Evolutionary conservation across 2,888 invertebrate species (phyloP).

Genomic region (Tetanocera ferruginea): DNA sequence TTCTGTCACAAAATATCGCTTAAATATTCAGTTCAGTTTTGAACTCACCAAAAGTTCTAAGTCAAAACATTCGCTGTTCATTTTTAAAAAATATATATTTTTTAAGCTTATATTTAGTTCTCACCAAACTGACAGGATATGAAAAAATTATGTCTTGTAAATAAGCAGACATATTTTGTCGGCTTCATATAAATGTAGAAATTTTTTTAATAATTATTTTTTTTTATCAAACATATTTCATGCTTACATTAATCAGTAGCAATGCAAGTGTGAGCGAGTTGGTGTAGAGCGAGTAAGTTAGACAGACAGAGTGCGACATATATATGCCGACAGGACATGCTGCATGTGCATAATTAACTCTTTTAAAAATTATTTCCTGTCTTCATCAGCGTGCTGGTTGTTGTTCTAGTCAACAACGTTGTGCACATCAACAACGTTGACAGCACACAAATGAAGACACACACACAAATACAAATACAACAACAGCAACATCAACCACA

Average conservation of each 20-base stretch:
- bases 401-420: neutral
- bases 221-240: neutral
- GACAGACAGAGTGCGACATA: neutral
- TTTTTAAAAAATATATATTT: no score
- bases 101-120: no score
- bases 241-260: constrained; percentile 9
- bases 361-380: constrained; percentile 37
- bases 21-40: no score
- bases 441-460: neutral
- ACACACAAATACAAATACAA: neutral
- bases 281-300: neutral
- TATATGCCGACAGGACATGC: constrained; percentile 26
- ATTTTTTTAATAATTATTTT: neutral
- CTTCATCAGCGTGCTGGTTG: constrained; percentile 18
- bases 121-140: neutral
- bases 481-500: neutral
- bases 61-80: no score
- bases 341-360: constrained; percentile 39
- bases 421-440: neutral
- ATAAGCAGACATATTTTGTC: neutral
- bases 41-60: no score
- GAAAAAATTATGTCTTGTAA: neutral
- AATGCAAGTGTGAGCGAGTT: neutral
- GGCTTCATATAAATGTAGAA: neutral
- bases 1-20: neutral